Base-by-base conservation (phyloP, 2,797 vertebrate genomes). In the Sebastes umbrosus region DNA sequence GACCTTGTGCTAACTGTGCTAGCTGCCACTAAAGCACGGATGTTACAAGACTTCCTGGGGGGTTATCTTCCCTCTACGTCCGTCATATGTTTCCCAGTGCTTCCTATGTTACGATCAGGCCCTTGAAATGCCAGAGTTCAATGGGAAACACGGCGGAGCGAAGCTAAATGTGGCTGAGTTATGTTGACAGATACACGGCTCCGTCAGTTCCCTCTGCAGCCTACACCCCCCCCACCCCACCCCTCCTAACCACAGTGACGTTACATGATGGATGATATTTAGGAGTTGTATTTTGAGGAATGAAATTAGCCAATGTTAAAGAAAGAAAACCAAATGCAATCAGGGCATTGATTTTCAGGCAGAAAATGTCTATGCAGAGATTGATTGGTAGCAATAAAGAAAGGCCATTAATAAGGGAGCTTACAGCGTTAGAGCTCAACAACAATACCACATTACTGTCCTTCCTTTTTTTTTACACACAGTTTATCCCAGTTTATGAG, bases 281-380 rank as follows among this genome's bases (percentile, higher is more conserved):
- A 71, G 39, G 72, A 72, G 74, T 84, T 92, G 88, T 83, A 90
- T 91, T 92, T 88, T 82, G 71, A 83, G 79, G 62, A 86, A 87
- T 90, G 76, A 86, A 90, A 95, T 92, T 91, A 93, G 83, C 82
- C 79, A 82, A 57, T 82, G 89, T 92, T 89, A 91, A 92, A 79
- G 76, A 80, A 85, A 90, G 73, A 89, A 91, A 94, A 87, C 75
- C 78, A 90, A 93, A 94, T 84, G 66, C 80, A 92, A 93, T 93
- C 83, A 81, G 82, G 50, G 55, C 68, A 95, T 93, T 92, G 93
- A 94, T 96, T 94, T 92, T 84, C 68, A 86, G 84, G 85, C 50
- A 73, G 77, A 90, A 85, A 90, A 90, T 64, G 34, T 71, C 80
- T 62, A 72, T 76, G 69, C 70, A 6, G 78, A 59, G 79, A 94